These are phyloP conservation scores for Anguilla pacifica DNA, from an alignment of 2,797 vertebrate genomes.

Conservation along the genomic window DNA sequence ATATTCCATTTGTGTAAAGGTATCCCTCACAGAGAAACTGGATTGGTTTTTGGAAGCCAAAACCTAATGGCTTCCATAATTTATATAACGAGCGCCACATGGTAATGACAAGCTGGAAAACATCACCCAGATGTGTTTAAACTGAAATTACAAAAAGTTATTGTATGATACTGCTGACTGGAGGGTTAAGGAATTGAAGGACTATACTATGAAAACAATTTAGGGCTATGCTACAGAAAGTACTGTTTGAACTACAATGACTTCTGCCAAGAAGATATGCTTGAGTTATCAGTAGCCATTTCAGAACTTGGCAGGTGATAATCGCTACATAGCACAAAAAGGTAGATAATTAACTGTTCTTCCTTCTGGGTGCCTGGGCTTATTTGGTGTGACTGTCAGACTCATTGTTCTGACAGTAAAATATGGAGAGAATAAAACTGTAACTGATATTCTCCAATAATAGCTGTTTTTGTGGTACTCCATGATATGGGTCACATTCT, in stretches of 20 bases:
- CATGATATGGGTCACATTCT: background rate
- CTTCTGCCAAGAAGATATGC: background rate
- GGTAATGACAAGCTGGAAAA: background rate
- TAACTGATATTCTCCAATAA: background rate
- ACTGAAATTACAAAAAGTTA: background rate
- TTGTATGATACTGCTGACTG: background rate
- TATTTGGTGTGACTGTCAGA: background rate
- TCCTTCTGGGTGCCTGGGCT: background rate
- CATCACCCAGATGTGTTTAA: background rate
- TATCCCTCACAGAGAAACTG: background rate
- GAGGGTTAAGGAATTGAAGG: background rate
- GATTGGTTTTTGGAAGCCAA: too few species aligned
- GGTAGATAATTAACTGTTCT: background rate
- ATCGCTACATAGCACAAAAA: background rate
- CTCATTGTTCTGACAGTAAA: background rate
- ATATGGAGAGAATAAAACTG: background rate
- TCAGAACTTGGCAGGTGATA: conserved; percentile 2
- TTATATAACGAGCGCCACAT: background rate
- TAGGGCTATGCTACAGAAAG: background rate
- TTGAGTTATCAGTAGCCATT: background rate
- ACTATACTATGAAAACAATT: background rate
- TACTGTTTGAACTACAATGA: background rate
- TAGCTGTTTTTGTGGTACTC: background rate
- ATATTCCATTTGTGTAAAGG: background rate
- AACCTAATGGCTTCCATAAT: background rate